Evolutionary conservation across 2,113 vertebrate species (phyloP).

Genomic region (Tinamus guttatus): DNA sequence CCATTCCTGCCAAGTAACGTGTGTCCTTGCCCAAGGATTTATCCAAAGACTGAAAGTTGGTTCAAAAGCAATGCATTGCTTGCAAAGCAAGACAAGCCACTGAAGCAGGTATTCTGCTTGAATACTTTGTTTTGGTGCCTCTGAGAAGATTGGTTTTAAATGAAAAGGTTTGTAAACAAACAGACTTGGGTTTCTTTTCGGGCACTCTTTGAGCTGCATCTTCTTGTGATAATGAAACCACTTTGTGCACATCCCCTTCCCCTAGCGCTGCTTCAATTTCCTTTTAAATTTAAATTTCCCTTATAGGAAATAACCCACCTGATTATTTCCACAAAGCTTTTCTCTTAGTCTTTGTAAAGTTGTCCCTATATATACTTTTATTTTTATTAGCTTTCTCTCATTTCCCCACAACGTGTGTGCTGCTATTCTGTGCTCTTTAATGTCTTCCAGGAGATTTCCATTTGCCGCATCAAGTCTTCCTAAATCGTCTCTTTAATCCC

Average conservation of each 20-base stretch:
- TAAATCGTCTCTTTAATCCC: conserved; percentile 74
- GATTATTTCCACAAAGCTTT: background rate
- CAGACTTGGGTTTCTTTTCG: background rate
- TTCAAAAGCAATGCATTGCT: background rate
- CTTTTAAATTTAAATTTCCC: background rate
- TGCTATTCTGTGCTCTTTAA: conserved; percentile 42
- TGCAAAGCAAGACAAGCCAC: background rate
- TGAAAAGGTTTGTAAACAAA: background rate
- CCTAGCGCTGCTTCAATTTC: background rate
- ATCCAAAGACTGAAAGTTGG: too few species aligned
- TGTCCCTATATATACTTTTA: background rate
- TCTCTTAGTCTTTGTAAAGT: background rate
- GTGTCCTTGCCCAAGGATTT: background rate
- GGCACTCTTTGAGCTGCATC: background rate
- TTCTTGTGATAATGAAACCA: background rate
- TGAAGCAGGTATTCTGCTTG: background rate
- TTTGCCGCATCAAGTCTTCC: conserved; percentile 62
- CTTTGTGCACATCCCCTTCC: background rate
- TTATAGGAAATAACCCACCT: background rate
- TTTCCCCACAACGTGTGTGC: background rate
- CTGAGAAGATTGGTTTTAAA: background rate
- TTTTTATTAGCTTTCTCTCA: background rate
- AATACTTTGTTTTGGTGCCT: background rate
- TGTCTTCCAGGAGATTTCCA: conserved; percentile 64
- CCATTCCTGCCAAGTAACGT: fast-evolving